A percentile compares a stretch with the other conserved stretches of the same genome.
phyloP scores from a whole-genome alignment of 1,140 invertebrate genomes.

The Euwallacea similis region DNA sequence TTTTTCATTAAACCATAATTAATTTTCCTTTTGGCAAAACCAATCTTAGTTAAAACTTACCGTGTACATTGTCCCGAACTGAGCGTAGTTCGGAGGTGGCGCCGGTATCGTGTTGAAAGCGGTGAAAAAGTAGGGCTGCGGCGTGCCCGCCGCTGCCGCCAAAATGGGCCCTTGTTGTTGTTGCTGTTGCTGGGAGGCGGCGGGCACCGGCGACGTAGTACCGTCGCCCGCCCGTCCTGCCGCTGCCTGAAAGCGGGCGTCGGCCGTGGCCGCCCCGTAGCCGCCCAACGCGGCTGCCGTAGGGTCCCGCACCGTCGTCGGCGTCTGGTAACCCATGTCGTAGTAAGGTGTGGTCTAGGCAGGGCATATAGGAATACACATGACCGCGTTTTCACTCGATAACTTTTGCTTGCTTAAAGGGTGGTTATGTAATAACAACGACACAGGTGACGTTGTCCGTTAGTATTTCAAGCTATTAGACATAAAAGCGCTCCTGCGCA shows the following conservation, averaged over 20 bases:
- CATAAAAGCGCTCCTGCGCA: no score
- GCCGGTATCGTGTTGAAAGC: conserved; percentile 55
- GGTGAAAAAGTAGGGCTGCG: conserved; percentile 47
- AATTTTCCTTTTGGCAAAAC: no score
- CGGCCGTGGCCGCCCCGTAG: conserved; percentile 68
- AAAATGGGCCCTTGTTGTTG: conserved; percentile 61
- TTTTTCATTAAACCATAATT: no score
- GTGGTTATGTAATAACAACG: background rate
- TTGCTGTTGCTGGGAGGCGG: conserved; percentile 52
- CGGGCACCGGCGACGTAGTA: conserved; percentile 74
- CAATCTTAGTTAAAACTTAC: conserved; percentile 19
- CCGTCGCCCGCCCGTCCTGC: conserved; percentile 67
- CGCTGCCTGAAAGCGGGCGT: conserved; percentile 67
- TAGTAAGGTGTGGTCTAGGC: conserved; percentile 62
- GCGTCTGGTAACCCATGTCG: conserved; percentile 68
- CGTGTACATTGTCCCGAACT: conserved; percentile 57
- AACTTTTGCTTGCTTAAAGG: background rate
- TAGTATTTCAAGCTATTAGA: no score
- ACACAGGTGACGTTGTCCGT: no score
- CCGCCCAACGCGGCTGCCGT: conserved; percentile 63
- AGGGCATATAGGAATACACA: conserved; percentile 36
- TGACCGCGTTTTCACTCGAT: conserved; percentile 36
- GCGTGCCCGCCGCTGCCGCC: conserved; percentile 60
- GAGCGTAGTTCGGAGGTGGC: conserved; percentile 68
- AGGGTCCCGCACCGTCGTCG: conserved; percentile 61